phyloP scores from a whole-genome alignment of 2,888 invertebrate genomes.

The Protonemura montana region DNA sequence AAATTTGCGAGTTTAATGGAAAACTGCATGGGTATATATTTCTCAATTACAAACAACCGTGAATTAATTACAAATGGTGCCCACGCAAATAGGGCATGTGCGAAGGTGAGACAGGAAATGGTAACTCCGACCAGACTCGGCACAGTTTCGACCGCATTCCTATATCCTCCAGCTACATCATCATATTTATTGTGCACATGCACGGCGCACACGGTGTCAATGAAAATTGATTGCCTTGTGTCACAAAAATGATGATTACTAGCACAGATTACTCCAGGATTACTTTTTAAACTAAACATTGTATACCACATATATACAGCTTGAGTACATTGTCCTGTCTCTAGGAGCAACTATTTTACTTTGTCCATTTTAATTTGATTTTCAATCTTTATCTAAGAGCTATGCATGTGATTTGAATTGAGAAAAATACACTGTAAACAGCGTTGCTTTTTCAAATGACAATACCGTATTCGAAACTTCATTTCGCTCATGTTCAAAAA shows the following conservation, averaged over 20 bases:
- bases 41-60: not conserved
- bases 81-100: not conserved
- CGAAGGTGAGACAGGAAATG: not conserved
- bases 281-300: not conserved
- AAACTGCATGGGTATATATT: not conserved
- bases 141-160: not conserved
- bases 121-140: not conserved
- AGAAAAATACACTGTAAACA: too few species aligned
- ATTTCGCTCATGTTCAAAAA: too few species aligned
- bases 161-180: not conserved
- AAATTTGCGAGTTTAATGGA: not conserved
- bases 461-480: too few species aligned
- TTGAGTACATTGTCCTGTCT: not conserved
- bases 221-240: not conserved
- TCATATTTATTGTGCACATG: not conserved
- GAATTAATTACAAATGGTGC: not conserved
- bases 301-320: not conserved
- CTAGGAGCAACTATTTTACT: not conserved
- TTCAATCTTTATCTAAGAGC: not conserved
- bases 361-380: not conserved
- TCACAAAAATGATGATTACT: conserved; percentile 7
- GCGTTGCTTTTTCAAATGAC: too few species aligned
- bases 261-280: not conserved
- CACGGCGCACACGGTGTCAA: not conserved
- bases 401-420: too few species aligned